Base-by-base conservation (phyloP, 2,888 invertebrate genomes). In the Chymomyza caudatula region DNA sequence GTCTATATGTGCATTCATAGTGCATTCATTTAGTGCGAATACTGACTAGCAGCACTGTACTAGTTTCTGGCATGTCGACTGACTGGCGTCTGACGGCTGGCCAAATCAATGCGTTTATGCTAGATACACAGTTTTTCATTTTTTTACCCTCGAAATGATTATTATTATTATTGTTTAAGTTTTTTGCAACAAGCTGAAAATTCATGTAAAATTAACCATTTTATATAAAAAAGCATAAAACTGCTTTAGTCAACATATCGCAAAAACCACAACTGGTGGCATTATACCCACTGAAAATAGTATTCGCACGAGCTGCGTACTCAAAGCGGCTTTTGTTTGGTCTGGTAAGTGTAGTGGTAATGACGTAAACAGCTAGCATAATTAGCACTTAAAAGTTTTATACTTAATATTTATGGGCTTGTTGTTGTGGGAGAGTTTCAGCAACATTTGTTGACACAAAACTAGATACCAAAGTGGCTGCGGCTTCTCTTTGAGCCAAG, bases 171-270 rank as follows among this genome's bases (percentile, higher is more conserved):
- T 58, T 61, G 71, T 70, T 71, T 65, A 57, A 49, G 22, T 55
- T 61, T 80, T 73, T 80, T 77, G 71, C 84, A 81, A 81, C 80
- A 81, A 81, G 80, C 80, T 81, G 80, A 83, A 85, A 85, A 81
- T 85, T 80, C 80, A 69, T 81, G 80, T 81, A 77, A 85, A 83
- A 77, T 81, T 81, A 11, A 11, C 8, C 11, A 37, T 4, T 69
- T 67, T 58, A 71, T 20, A 79, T 71, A 85, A 83, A 85, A 74
- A 77, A 82, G 29, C 3, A 17, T 0, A 74, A 77, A 76, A 74
- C 11, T 47, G 78, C 78, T 3, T 20, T 15, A 56, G 64, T 83
- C 61, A 70, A 67, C 85, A 73, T n/a, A 68, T 47, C n/a, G n/a
- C n/a, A n/a, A n/a, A 71, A 64, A 60, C 2, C 0, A 19, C 15